A percentile compares a stretch with the other conserved stretches of the same genome.
Conservation (phyloP, 1,140 invertebrate species). For the Bombyx mandarina region DNA sequence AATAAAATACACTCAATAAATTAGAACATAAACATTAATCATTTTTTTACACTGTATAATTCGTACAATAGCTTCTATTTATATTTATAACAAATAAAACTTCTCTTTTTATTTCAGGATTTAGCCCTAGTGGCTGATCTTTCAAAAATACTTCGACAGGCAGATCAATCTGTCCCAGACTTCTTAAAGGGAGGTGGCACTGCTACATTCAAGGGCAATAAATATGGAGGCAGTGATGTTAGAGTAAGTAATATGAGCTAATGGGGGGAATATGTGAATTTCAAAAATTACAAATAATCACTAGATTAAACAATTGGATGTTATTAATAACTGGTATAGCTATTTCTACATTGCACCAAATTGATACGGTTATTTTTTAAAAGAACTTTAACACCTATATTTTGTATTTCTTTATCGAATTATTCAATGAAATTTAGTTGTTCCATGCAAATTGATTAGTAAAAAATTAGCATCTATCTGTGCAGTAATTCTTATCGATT, state of each 20-base stretch:
- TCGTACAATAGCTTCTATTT: not conserved
- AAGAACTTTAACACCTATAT: too few relatives aligned
- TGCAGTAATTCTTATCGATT: not conserved
- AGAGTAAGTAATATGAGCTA: conserved; percentile 37
- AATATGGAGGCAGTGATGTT: conserved; percentile 65
- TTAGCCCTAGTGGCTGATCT: conserved; percentile 74
- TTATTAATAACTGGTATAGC: not conserved
- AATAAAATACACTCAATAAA: conserved; percentile 1
- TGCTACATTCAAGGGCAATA: conserved; percentile 48
- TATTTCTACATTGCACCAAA: too few relatives aligned
- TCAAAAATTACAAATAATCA: too few relatives aligned
- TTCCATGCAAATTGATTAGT: too few relatives aligned
- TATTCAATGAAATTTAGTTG: too few relatives aligned
- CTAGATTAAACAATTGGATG: too few relatives aligned
- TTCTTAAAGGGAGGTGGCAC: conserved; percentile 70
- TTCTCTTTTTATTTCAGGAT: conserved; percentile 62
- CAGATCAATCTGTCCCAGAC: conserved; percentile 75
- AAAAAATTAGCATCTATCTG: too few relatives aligned
- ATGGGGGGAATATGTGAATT: too few relatives aligned
- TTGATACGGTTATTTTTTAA: not conserved
- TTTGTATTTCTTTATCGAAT: too few relatives aligned
- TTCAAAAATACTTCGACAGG: conserved; percentile 79
- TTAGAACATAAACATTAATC: not conserved
- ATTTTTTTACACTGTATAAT: not conserved
- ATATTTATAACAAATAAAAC: not conserved